Base-by-base conservation (phyloP, 2,797 vertebrate species). In the Masticophis lateralis region DNA sequence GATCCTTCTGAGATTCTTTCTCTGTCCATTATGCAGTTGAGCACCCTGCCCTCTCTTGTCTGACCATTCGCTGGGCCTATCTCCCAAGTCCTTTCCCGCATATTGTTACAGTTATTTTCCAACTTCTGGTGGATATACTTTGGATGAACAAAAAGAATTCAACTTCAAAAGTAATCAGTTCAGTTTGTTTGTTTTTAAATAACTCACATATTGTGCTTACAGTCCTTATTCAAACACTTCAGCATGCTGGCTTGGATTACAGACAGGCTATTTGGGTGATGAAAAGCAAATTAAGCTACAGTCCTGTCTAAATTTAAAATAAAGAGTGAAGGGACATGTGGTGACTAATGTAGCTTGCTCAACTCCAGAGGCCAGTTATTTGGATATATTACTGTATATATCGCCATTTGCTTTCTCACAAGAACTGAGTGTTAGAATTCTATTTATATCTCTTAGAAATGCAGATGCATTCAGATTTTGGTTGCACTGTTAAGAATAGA, bases 161-260 rank as follows among this genome's bases (percentile, higher is more conserved):
- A 6, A 22, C 0, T 1, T 10, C 11, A 59, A 37, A 93, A 92
- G 12, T 89, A 90, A 88, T 93, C 20, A 12, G 79, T 37, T 57
- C 86, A 92, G 8, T 69, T 94, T 18, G 89, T 94, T 47, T 12
- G 51, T 88, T 57, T 88, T 88, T 88, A 90, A 89, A 92, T 92
- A 83, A 20, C 5, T 6, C 20, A 86, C 37, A 12, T 37, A 53
- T 91, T 0, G 0, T 5, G 3, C 74, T 9, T 63, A 25, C 3
- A 43, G 5, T 4, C 86, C 51, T 28, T 93, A 79, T 60, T 47
- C 25, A 51, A 87, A 90, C 57, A 90, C 28, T 9, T 5, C 55
- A 1, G 37, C 32, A 87, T 22, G 47, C 66, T n/a, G 87, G 92
- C 86, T 27, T 59, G 9, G 86, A 57, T 5, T 0, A 5, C 63